phyloP scores from a whole-genome alignment of 2,113 vertebrate genomes.

The Peromyscus polionotus region DNA sequence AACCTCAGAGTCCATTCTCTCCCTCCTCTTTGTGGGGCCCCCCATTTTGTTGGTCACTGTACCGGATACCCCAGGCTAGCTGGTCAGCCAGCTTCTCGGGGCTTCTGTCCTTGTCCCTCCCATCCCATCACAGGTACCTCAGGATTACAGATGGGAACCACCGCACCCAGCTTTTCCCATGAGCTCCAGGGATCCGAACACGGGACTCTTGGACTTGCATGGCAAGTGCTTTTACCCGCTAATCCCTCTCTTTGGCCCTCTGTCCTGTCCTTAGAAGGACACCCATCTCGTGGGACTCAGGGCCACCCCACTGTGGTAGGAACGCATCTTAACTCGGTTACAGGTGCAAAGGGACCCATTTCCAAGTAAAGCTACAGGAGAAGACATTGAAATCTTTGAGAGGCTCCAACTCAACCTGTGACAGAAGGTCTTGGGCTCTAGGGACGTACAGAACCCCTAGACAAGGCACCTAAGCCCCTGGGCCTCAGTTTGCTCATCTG shows the following conservation, averaged over 20 bases:
- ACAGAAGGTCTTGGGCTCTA: neutral
- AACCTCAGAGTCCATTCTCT: neutral
- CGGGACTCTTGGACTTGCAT: neutral
- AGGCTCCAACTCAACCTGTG: neutral
- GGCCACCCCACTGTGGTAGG: too few relatives aligned
- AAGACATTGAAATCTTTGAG: neutral
- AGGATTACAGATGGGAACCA: neutral
- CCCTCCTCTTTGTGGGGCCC: neutral
- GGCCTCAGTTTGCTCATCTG: neutral
- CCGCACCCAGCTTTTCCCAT: neutral
- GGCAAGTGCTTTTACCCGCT: neutral
- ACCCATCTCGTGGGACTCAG: neutral
- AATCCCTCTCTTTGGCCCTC: too few relatives aligned
- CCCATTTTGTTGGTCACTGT: neutral
- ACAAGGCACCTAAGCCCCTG: neutral
- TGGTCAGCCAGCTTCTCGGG: neutral
- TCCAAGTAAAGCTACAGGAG: neutral
- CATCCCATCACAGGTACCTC: too few relatives aligned
- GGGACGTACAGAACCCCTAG: neutral
- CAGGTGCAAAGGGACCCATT: neutral
- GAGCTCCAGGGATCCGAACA: neutral
- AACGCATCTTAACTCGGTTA: neutral
- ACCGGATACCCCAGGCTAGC: neutral
- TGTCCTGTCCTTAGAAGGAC: neutral
- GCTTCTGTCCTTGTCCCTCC: neutral